Evolutionary conservation across 2,113 vertebrate species (phyloP).

Genomic region (zebrafish (Danio rerio)): GRCz12tu NC_133200.1:36650001-36650500

Average conservation of each 20-base stretch:
- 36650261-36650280: constrained; percentile 42
- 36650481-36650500: constrained; percentile 51
- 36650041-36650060: background rate
- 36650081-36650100: constrained; percentile 9
- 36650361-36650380: constrained; percentile 12
- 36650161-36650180: too few species aligned
- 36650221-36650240: constrained; percentile 69
- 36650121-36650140: background rate
- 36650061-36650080: constrained; percentile 26
- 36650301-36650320: constrained; percentile 30
- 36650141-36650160: background rate
- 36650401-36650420: constrained; percentile 49
- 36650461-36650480: constrained; percentile 44
- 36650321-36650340: constrained; percentile 1
- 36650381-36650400: constrained; percentile 34
- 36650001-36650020: constrained; percentile 38
- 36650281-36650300: constrained; percentile 50
- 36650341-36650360: constrained; percentile 13
- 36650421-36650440: constrained; percentile 46
- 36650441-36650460: constrained; percentile 60
- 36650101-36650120: background rate
- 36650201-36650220: constrained; percentile 57
- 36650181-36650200: constrained; percentile 68
- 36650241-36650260: constrained; percentile 50
- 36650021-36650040: background rate